phyloP scores from a whole-genome alignment of 2,888 invertebrate genomes.

The Parthenolecanium corni region DNA sequence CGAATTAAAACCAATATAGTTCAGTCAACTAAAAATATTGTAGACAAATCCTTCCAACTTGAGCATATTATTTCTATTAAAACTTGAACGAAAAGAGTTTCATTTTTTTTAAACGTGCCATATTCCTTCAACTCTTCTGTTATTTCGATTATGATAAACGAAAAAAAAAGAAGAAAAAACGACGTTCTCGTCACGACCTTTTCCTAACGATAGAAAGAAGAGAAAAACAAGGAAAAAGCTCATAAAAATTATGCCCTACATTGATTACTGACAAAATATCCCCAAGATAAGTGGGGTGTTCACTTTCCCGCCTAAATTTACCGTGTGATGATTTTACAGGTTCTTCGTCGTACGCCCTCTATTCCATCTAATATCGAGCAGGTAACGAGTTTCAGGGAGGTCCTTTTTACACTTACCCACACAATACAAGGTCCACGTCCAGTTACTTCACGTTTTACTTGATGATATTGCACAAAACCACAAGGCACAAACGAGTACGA shows the following conservation, averaged over 20 bases:
- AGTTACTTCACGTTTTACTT: conserved; percentile 18
- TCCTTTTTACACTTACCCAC: conserved; percentile 10
- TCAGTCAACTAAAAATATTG: too few relatives aligned
- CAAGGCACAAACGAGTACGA: too few relatives aligned
- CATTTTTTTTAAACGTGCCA: too few relatives aligned
- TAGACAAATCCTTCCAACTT: too few relatives aligned
- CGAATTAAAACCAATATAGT: too few relatives aligned
- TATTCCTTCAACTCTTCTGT: too few relatives aligned
- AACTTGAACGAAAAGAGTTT: too few relatives aligned
- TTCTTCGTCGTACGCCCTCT: conserved; percentile 25
- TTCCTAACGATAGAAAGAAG: background rate
- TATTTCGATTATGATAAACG: too few relatives aligned
- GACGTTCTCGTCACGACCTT: background rate
- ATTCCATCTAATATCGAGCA: conserved; percentile 21
- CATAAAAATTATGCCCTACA: background rate
- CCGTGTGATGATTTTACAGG: conserved; percentile 25
- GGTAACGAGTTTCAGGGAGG: conserved; percentile 26
- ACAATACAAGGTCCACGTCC: conserved; percentile 23
- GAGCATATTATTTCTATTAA: too few relatives aligned
- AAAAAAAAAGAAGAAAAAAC: background rate
- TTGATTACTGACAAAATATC: conserved; percentile 3
- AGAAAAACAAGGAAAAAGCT: background rate
- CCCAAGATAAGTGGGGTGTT: conserved; percentile 21
- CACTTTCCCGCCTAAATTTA: conserved; percentile 22
- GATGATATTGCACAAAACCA: conserved; percentile 18